These are phyloP conservation scores for Mohoua ochrocephala DNA, from an alignment of 2,113 vertebrate species.

Conservation along the genomic window DNA sequence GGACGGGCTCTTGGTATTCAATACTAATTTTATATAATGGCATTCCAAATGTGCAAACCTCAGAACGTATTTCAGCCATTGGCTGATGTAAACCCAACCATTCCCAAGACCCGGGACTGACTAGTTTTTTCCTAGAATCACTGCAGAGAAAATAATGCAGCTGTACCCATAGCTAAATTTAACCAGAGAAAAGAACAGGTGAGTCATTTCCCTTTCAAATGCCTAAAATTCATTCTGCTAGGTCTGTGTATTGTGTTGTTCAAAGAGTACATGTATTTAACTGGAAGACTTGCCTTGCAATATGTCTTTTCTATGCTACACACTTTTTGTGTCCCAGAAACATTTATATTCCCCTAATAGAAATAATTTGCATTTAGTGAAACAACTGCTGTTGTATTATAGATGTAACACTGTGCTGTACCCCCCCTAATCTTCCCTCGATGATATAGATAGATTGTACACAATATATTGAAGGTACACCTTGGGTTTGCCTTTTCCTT, in stretches of 20 bases:
- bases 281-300: background rate
- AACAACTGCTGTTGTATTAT: background rate
- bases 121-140: background rate
- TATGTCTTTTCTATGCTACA: background rate
- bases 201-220: slow-evolving; percentile 33
- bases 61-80: background rate
- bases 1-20: background rate
- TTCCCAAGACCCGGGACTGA: background rate
- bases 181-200: slow-evolving; percentile 31
- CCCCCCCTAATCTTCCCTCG: background rate
- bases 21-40: background rate
- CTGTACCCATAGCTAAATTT: slow-evolving; percentile 18
- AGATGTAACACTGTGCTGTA: background rate
- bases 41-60: background rate
- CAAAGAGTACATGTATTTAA: background rate
- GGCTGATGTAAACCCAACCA: background rate
- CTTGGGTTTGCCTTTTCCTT: background rate
- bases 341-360: background rate
- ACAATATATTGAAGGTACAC: background rate
- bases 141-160: background rate
- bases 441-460: too few relatives aligned
- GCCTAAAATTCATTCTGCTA: background rate
- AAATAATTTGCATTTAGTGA: background rate
- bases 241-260: background rate
- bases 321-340: background rate